Evolutionary conservation across 2,888 invertebrate genomes (phyloP), one percentile per base, ranked within the genome.

Genomic region (Lapara coniferarum): DNA sequence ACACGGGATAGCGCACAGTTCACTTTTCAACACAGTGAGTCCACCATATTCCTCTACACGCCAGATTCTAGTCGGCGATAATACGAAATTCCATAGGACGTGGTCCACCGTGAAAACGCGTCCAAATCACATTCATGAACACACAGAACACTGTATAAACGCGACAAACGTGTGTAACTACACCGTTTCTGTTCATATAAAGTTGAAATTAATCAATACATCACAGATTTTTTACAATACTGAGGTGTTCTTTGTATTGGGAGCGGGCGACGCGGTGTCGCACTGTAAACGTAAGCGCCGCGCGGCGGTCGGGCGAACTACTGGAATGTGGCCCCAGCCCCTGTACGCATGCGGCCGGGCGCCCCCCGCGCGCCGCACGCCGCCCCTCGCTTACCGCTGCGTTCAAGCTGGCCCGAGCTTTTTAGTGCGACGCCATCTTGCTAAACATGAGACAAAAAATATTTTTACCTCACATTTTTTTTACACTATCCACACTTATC

Each of bases 61-160:
- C 85, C 85, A 93, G 94, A 94, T 94, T 91, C 89, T 93, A 89
- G 91, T 89, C 91, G 88, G 89, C 93, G 94, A 94, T 94, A 94
- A 91, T 90, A 89, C 84, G 89, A 90, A 92, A 94, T 93, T 92
- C 88, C 91, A 88, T 86, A 81, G 90, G 90, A 93, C 92, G 93
- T 93, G 92, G 93, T 92, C 84, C 83, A 81, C 81, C 73, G 79
- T 77, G 77, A 78, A 86, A 88, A 86, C 83, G 85, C 86, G 81
- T 83, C 80, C 76, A 82, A 84, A 82, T 75, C 78, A 74, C 81
- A 87, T 86, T 85, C 83, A 75, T 81, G 78, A 78, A 73, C 75
- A 75, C 73, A 77, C 77, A 72, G 76, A 83, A 83, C 75, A 80
- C 78, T 77, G 75, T 75, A 80, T 77, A 75, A 77, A 77, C 81